Conservation (phyloP, 2,113 vertebrate genomes). For the Eurypyga helias region DNA sequence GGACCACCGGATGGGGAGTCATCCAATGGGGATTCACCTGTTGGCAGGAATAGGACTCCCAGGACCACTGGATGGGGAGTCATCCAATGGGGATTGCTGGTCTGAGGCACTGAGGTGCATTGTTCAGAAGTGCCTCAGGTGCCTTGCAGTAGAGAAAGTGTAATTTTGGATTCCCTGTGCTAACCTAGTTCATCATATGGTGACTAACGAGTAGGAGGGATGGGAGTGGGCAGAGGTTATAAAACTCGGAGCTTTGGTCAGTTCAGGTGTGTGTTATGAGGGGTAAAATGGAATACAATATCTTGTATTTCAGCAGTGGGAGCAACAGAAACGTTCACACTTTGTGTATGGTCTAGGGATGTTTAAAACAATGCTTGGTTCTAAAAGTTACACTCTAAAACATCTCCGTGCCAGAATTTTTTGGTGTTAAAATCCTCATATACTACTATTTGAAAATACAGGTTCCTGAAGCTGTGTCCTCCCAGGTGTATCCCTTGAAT, state of each 20-base stretch:
- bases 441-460: not conserved
- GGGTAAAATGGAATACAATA: too few species aligned
- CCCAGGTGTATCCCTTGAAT: not conserved
- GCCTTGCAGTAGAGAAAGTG: not conserved
- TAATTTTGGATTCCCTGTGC: not conserved
- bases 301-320: not conserved
- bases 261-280: fast-evolving
- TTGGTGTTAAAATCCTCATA: not conserved
- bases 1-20: not conserved
- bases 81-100: not conserved
- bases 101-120: not conserved
- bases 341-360: fast-evolving
- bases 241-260: not conserved
- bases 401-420: not conserved
- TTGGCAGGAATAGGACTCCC: too few species aligned
- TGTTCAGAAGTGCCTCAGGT: not conserved
- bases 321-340: not conserved
- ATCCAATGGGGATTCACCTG: fast-evolving
- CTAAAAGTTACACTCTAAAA: not conserved
- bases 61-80: too few species aligned
- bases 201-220: not conserved
- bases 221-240: not conserved
- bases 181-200: not conserved
- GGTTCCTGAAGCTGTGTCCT: not conserved
- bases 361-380: not conserved